Evolutionary conservation across 2,113 vertebrate species (phyloP), one percentile per base, ranked within the genome.

Genomic region (Phodopus roborovskii): DNA sequence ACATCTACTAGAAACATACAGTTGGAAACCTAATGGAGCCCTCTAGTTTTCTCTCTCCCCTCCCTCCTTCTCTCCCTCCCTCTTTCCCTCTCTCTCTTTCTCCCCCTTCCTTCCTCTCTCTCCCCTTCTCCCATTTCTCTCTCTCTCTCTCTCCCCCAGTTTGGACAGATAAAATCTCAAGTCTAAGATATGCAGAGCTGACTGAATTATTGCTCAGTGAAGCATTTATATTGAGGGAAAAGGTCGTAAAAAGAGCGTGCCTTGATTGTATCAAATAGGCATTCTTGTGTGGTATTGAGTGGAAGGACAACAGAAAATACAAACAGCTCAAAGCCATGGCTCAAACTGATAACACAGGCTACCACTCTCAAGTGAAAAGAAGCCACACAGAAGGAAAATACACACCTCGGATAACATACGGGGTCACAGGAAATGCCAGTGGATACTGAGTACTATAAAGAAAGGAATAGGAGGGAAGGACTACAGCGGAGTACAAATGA

Each of bases 141-240:
- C 82, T 71, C 36, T 11, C n/a, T 5, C 50, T 33, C 48, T 66
- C 48, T 58, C n/a, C 33, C 68, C 56, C 16, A 66, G 39, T 45
- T 71, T 64, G 48, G 39, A 58, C 78, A 97, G 36, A 58, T 88
- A 87, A 87, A 39, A 70, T 78, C 58, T 60, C 75, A 91, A 81
- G 11, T 53, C 64, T 75, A n/a, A 90, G 22, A 45, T 42, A 83
- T 28, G 3, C 19, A 86, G 60, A 62, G 45, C 15, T 56, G 60
- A 70, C 9, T 77, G 79, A 48, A 78, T 20, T 45, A n/a, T 39
- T 89, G 82, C 73, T 94, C 68, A 71, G 89, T n/a, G 66, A 91
- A 11, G n/a, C 42, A 48, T 86, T 78, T 70, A 24, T 26, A 60
- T 22, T 64, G 78, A 92, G 90, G 79, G 62, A 56, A n/a, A 91